Conservation (phyloP, 2,888 invertebrate genomes). For the Drosophila nigricruria region DNA sequence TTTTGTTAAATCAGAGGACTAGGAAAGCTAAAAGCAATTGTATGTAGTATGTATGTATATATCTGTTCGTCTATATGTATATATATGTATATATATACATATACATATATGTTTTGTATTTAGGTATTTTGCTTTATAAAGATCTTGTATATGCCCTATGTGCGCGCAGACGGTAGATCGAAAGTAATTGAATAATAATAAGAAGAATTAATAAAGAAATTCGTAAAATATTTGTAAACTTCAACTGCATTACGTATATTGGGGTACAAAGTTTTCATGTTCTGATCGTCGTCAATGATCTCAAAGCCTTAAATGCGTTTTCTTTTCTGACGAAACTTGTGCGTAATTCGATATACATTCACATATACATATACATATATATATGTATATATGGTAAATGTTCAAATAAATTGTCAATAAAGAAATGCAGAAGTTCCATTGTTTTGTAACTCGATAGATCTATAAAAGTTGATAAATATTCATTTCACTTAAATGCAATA, state of each 20-base stretch:
- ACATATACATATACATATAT: slow-evolving; percentile 4
- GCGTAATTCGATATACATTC: slow-evolving; percentile 33
- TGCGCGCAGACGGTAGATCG: slow-evolving; percentile 32
- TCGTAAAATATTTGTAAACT: slow-evolving; percentile 13
- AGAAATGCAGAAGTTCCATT: slow-evolving; percentile 63
- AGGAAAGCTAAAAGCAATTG: slow-evolving; percentile 80
- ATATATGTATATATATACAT: slow-evolving; percentile 33
- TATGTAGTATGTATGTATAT: slow-evolving; percentile 55
- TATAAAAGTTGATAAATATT: slow-evolving; percentile 41
- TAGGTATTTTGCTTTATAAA: slow-evolving; percentile 50
- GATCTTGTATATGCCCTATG: slow-evolving; percentile 50
- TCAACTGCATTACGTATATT: slow-evolving; percentile 60
- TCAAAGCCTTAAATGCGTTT: slow-evolving; percentile 44
- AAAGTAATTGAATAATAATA: slow-evolving; percentile 34
- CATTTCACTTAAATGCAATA: slow-evolving; percentile 59
- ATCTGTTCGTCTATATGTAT: slow-evolving; percentile 44
- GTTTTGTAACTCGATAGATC: slow-evolving; percentile 37
- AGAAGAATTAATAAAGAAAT: slow-evolving; percentile 6
- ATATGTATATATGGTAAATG: slow-evolving; percentile 1
- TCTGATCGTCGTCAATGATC: slow-evolving; percentile 24
- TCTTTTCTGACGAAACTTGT: slow-evolving; percentile 39
- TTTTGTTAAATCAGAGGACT: slow-evolving; percentile 61
- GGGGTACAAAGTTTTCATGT: slow-evolving; percentile 42
- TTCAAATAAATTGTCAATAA: slow-evolving; percentile 47
- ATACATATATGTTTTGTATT: slow-evolving; percentile 29